Percentiles rank a stretch among this genome's conserved stretches.
phyloP scores from a whole-genome alignment of 2,888 invertebrate genomes.

The Buathra laborator region DNA sequence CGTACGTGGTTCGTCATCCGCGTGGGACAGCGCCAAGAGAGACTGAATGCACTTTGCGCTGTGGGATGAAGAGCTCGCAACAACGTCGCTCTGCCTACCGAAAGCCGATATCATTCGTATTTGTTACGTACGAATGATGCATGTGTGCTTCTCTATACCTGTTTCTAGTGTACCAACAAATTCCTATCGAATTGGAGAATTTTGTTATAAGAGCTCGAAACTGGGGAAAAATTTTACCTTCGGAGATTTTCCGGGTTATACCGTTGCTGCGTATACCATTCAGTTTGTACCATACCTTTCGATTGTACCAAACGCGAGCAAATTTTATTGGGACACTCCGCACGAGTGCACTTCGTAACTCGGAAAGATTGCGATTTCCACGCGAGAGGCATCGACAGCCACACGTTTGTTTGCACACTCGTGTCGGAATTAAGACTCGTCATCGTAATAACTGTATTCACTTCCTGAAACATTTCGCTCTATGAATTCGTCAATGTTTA shows the following conservation, averaged over 20 bases:
- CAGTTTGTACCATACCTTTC: too few species aligned
- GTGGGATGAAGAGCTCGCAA: slow-evolving; percentile 14
- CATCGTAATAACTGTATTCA: slow-evolving; percentile 36
- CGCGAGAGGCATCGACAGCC: slow-evolving; percentile 15
- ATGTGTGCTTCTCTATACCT: slow-evolving; percentile 21
- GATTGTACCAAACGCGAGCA: not conserved
- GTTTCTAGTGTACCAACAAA: slow-evolving; percentile 29
- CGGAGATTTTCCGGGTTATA: slow-evolving; percentile 25
- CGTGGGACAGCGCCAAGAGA: slow-evolving; percentile 43
- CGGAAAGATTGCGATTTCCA: slow-evolving; percentile 30
- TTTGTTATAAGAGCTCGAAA: not conserved
- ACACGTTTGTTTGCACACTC: slow-evolving; percentile 24
- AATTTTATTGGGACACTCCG: slow-evolving; percentile 42
- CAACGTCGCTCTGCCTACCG: slow-evolving; percentile 27
- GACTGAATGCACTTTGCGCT: slow-evolving; percentile 45
- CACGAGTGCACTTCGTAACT: slow-evolving; percentile 22
- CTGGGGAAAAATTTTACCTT: not conserved
- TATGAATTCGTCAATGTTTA: not conserved
- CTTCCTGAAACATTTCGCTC: not conserved
- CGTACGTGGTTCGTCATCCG: slow-evolving; percentile 50
- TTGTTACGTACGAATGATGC: slow-evolving; percentile 44
- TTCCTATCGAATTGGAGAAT: slow-evolving; percentile 21
- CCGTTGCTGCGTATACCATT: not conserved
- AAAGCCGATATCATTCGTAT: slow-evolving; percentile 51
- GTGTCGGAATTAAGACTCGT: slow-evolving; percentile 34